Evolutionary conservation across 2,113 vertebrate genomes (phyloP).

Genomic region (Hassar affinis): DNA sequence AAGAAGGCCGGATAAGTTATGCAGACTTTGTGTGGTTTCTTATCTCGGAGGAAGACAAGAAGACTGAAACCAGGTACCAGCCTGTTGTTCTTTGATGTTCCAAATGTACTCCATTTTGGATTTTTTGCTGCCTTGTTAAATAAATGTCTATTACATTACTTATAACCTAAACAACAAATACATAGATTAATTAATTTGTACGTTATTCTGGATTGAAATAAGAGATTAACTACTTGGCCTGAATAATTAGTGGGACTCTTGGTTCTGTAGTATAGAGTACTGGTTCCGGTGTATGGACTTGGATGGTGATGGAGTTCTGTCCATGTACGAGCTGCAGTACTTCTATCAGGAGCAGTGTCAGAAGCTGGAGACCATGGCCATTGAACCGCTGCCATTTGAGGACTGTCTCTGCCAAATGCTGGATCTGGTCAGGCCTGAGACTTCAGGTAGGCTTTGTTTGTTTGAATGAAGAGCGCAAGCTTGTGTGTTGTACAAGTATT

Average conservation of each 20-base stretch:
- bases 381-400: constrained; percentile 91
- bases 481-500: background rate
- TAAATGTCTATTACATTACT: background rate
- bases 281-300: constrained; percentile 99
- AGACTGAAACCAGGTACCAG: constrained; percentile 84
- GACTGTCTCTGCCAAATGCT: constrained; percentile 97
- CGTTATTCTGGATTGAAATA: background rate
- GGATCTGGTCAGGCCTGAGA: constrained; percentile 86
- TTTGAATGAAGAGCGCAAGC: background rate
- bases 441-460: constrained; percentile 70
- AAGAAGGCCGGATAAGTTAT: constrained; percentile 83
- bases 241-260: background rate
- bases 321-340: constrained; percentile 91
- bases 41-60: constrained; percentile 96
- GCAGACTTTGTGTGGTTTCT: constrained; percentile 97
- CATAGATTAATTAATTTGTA: background rate
- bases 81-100: background rate
- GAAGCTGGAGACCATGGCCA: constrained; percentile 84
- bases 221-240: background rate
- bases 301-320: constrained; percentile 89
- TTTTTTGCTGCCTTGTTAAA: background rate
- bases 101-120: background rate
- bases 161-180: background rate
- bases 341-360: constrained; percentile 96
- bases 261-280: constrained; percentile 85